Conservation (phyloP, 2,797 vertebrate genomes). For the Hydrolagus colliei region DNA sequence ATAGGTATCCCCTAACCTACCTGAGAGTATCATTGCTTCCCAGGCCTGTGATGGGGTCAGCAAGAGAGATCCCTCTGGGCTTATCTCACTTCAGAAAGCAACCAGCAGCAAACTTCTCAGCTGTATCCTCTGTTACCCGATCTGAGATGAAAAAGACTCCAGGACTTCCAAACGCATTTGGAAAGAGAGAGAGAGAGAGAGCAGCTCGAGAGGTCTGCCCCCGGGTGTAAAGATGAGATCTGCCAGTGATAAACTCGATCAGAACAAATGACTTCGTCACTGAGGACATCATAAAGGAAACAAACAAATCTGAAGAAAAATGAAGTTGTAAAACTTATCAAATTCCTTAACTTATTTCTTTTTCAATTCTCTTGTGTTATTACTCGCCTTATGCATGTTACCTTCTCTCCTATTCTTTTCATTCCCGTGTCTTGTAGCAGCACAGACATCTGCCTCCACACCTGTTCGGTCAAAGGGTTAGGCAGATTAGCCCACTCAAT, state of each 20-base stretch:
- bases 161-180: constrained; percentile 66
- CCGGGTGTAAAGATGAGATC: constrained; percentile 54
- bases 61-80: constrained; percentile 42
- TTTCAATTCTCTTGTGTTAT: not conserved
- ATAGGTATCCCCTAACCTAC: constrained; percentile 27
- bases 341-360: constrained; percentile 1
- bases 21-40: not conserved
- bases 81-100: constrained; percentile 41
- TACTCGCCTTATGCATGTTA: not conserved
- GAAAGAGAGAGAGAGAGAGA: constrained; percentile 35
- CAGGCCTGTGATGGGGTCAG: constrained; percentile 42
- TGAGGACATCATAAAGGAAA: constrained; percentile 34
- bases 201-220: constrained; percentile 44
- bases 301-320: constrained; percentile 24
- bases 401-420: not conserved
- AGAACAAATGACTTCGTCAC: constrained; percentile 39
- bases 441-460: not conserved
- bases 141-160: constrained; percentile 66
- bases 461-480: too few relatives aligned
- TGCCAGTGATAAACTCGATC: constrained; percentile 51
- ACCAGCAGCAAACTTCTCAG: constrained; percentile 35
- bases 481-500: not conserved
- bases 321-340: not conserved
- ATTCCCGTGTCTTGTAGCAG: too few relatives aligned
- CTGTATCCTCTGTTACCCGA: constrained; percentile 59